Evolutionary conservation across 2,888 invertebrate genomes (phyloP), one percentile per base, ranked within the genome.

Genomic region (Kuschelorhynchus macadamiae): DNA sequence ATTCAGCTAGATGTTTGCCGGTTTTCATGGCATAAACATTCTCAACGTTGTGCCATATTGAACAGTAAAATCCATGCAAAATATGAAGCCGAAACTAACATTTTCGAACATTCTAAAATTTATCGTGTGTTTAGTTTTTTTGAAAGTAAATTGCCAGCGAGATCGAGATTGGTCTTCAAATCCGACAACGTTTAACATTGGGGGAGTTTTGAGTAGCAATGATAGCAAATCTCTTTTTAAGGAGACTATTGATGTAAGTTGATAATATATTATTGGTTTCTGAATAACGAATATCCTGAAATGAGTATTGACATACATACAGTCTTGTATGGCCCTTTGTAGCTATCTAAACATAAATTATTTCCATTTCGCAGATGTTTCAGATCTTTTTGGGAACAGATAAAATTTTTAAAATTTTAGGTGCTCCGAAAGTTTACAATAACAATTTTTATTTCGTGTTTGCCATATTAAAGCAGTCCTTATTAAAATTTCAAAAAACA

Each of bases 171-270:
- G 80, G 78, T 73, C 73, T 33, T 73, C 75, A 8, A 82, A 82
- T 76, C 82, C 82, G 0, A 81, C 79, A 4, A 81, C 89, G 74
- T 96, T 92, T 83, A 95, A 94, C 79, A 95, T 97, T 67, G 96
- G 96, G 16, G 96, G 96, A n/a, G 96, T 97, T 0, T 88, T 97
- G 17, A 94, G 94, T 68, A 92, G 91, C 82, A 91, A 91, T 74
- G 90, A 92, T 46, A 94, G 94, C 72, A 90, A 92, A 79, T 85
- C 86, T 9, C 90, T 92, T 84, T 96, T 96, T 82, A 90, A 91
- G 78, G 89, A 92, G 77, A 94, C 92, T 21, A 93, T 96, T 74
- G 90, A 91, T 80, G 95, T 95, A 87, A 88, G 90, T 83, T 3
- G 9, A 1, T 16, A 57, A 21, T 7, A 56, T 11, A 21, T 7